These are phyloP conservation scores for Parnassius glacialis DNA, from an alignment of 2,888 invertebrate species.

Conservation along the genomic window DNA sequence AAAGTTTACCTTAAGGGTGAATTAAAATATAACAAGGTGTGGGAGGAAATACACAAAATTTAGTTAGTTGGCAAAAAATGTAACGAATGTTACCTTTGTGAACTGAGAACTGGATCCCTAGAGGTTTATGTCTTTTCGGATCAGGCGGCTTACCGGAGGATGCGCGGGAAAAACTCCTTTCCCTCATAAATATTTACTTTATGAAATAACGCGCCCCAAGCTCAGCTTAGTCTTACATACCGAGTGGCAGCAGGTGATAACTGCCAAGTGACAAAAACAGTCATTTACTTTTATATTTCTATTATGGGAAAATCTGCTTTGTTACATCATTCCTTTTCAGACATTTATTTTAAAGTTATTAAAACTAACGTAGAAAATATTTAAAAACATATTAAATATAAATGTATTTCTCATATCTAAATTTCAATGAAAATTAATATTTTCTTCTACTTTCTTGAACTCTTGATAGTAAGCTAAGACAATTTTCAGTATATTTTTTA, in stretches of 20 bases:
- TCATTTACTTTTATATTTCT: slow-evolving; percentile 42
- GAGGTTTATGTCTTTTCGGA: slow-evolving; percentile 79
- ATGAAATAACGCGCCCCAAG: slow-evolving; percentile 73
- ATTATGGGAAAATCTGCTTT: slow-evolving; percentile 32
- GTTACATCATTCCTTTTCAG: slow-evolving; percentile 28
- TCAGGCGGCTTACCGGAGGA: slow-evolving; percentile 72
- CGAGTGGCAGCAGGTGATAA: slow-evolving; percentile 69
- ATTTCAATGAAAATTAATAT: too few species aligned
- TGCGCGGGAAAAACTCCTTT: slow-evolving; percentile 67
- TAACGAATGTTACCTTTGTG: slow-evolving; percentile 65
- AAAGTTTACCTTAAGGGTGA: too few species aligned
- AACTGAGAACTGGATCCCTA: slow-evolving; percentile 74
- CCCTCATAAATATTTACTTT: slow-evolving; percentile 80
- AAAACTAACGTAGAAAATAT: neutral
- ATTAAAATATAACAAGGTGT: too few species aligned
- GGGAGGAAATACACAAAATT: slow-evolving; percentile 16
- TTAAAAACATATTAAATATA: too few species aligned
- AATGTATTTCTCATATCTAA: too few species aligned
- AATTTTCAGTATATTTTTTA: too few species aligned
- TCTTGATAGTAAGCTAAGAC: too few species aligned
- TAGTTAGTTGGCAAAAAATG: slow-evolving; percentile 43
- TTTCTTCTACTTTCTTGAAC: too few species aligned
- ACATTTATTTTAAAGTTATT: slow-evolving; percentile 16
- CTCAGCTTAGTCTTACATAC: slow-evolving; percentile 64
- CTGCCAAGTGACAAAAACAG: slow-evolving; percentile 56